phyloP scores from a whole-genome alignment of 2,113 vertebrate genomes.

The Egretta garzetta region DNA sequence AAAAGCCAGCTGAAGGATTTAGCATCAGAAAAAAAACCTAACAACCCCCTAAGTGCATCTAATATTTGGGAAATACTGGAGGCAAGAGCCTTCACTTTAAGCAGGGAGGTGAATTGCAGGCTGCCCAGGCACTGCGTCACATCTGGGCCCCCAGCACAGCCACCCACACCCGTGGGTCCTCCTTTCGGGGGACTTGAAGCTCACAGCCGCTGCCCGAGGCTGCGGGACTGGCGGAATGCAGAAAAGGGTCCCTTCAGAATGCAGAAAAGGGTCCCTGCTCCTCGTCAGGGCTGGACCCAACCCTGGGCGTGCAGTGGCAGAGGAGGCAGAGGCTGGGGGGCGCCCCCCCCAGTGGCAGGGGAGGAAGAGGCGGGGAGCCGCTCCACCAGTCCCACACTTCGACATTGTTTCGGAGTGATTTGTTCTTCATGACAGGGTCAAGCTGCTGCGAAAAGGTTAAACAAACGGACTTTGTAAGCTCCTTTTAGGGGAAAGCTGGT shows the following conservation, averaged over 20 bases:
- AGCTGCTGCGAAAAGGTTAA: conserved; percentile 92
- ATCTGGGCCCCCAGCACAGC: neutral
- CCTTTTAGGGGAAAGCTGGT: conserved; percentile 68
- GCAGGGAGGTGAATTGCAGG: neutral
- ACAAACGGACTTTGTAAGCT: conserved; percentile 84
- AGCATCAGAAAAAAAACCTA: neutral
- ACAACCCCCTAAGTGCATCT: rapidly evolving
- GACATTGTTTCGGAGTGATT: conserved; percentile 79
- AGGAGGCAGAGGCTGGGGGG: neutral
- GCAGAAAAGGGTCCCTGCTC: neutral
- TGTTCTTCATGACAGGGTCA: conserved; percentile 89
- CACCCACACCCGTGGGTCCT: neutral
- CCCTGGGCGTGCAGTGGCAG: rapidly evolving
- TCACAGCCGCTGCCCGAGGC: neutral
- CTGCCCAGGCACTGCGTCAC: neutral
- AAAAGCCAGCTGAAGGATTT: neutral
- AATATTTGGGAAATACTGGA: neutral
- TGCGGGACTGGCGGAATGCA: neutral
- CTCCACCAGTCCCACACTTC: neutral
- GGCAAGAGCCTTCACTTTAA: rapidly evolving
- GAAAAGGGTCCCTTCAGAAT: neutral
- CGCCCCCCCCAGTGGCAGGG: rapidly evolving
- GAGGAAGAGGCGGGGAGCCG: neutral
- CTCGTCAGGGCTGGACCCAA: neutral
- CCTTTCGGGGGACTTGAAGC: rapidly evolving